Evolutionary conservation across 2,888 invertebrate species (phyloP).

Genomic region (Tenthredo livida): DNA sequence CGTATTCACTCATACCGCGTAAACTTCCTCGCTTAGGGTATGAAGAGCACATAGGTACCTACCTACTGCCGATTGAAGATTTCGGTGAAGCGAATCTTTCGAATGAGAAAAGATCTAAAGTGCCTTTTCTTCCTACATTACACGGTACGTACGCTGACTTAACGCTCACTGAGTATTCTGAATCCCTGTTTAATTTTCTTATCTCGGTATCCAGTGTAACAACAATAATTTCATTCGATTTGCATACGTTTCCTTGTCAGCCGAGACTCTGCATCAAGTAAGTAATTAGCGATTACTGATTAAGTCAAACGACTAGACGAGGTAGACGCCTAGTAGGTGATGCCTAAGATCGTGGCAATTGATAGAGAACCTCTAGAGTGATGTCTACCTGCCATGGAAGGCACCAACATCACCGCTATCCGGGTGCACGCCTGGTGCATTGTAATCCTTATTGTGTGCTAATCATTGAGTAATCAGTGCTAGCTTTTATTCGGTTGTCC

Average conservation of each 20-base stretch:
- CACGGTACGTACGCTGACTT: neutral
- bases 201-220: slow-evolving; percentile 38
- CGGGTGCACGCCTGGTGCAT: slow-evolving; percentile 44
- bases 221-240: slow-evolving; percentile 65
- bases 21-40: neutral
- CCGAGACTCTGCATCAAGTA: slow-evolving; percentile 71
- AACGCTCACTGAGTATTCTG: slow-evolving; percentile 39
- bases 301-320: slow-evolving; percentile 76
- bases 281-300: slow-evolving; percentile 78
- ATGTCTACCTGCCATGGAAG: slow-evolving; percentile 66
- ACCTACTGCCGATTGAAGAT: slow-evolving; percentile 34
- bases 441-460: slow-evolving; percentile 66
- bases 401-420: slow-evolving; percentile 49
- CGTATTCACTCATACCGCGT: slow-evolving; percentile 16
- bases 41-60: too few species aligned
- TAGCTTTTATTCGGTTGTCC: slow-evolving; percentile 8
- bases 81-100: slow-evolving; percentile 37
- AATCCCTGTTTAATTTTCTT: slow-evolving; percentile 36
- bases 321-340: slow-evolving; percentile 46
- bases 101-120: slow-evolving; percentile 41
- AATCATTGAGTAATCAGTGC: slow-evolving; percentile 59
- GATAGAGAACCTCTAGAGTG: slow-evolving; percentile 71
- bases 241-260: slow-evolving; percentile 77
- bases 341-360: slow-evolving; percentile 71
- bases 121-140: slow-evolving; percentile 26